Percentiles rank a stretch among this genome's conserved stretches.
These are phyloP conservation scores for Paracanthobrama guichenoti DNA, from an alignment of 2,113 vertebrate species.

Conservation along the genomic window DNA sequence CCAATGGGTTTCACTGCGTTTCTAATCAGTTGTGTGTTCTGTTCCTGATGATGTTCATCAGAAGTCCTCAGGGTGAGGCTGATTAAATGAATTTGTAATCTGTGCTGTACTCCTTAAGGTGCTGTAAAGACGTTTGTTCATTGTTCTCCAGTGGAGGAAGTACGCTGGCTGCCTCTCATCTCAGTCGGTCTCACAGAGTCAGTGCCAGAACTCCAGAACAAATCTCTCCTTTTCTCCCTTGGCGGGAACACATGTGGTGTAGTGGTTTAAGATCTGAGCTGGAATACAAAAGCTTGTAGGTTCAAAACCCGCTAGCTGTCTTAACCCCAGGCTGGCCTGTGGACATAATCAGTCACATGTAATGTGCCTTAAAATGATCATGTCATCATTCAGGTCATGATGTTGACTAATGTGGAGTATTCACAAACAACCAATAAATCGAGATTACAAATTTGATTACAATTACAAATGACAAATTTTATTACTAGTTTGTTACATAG, in stretches of 20 bases:
- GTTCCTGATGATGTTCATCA: neutral
- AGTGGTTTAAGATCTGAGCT: neutral
- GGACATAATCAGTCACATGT: neutral
- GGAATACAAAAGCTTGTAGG: neutral
- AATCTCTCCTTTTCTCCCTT: constrained; percentile 1
- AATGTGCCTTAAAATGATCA: neutral
- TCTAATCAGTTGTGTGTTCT: neutral
- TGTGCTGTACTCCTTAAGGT: neutral
- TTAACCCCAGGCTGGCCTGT: neutral
- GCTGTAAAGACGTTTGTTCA: constrained; percentile 4
- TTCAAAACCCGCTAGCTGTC: neutral
- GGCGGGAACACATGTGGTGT: neutral
- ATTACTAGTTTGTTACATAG: neutral
- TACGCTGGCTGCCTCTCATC: constrained; percentile 41
- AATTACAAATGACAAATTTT: no score
- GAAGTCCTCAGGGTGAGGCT: constrained; percentile 4
- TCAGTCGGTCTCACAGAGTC: constrained; percentile 36
- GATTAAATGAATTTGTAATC: constrained; percentile 20
- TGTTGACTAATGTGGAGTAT: neutral
- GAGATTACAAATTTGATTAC: no score
- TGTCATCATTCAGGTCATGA: neutral
- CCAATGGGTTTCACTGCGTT: neutral
- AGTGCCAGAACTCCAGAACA: constrained; percentile 42
- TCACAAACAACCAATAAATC: neutral
- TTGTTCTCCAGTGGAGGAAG: constrained; percentile 34